A percentile compares a stretch with the other conserved stretches of the same genome.
Evolutionary conservation across 2,888 invertebrate genomes (phyloP).

Genomic region (Phortica okadai): DNA sequence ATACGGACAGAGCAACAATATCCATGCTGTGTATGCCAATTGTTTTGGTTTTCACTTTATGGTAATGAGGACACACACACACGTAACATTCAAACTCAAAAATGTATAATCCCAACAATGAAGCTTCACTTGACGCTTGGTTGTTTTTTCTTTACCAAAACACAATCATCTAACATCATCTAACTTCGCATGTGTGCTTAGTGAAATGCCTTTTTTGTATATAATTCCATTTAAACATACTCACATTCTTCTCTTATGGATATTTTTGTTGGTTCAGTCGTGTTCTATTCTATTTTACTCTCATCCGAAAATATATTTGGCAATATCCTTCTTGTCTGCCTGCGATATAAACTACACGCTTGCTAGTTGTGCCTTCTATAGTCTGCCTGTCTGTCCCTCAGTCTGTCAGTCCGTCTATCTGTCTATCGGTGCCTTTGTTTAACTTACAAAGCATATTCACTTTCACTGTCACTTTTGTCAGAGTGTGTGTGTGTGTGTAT

Average conservation of each 20-base stretch:
- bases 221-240: slow-evolving; percentile 56
- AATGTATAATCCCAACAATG: background rate
- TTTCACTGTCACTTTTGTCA: background rate
- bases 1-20: background rate
- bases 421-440: background rate
- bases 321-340: background rate
- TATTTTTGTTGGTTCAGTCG: background rate
- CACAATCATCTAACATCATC: background rate
- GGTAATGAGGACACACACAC: slow-evolving; percentile 65
- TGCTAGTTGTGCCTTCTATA: background rate
- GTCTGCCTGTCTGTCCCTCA: background rate
- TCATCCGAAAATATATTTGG: background rate
- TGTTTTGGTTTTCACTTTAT: slow-evolving; percentile 50
- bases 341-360: background rate
- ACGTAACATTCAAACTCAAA: slow-evolving; percentile 46
- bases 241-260: background rate
- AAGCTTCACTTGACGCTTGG: background rate
- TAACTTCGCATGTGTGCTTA: background rate
- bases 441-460: slow-evolving; percentile 5
- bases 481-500: background rate
- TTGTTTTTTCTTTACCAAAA: slow-evolving; percentile 1
- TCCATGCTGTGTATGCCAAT: slow-evolving; percentile 27
- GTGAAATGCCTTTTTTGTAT: slow-evolving; percentile 58
- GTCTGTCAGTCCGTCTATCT: background rate
- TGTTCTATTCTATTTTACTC: slow-evolving; percentile 1